Base-by-base conservation (phyloP, 2,113 vertebrate genomes). In the Chlamydotis undulata region DNA sequence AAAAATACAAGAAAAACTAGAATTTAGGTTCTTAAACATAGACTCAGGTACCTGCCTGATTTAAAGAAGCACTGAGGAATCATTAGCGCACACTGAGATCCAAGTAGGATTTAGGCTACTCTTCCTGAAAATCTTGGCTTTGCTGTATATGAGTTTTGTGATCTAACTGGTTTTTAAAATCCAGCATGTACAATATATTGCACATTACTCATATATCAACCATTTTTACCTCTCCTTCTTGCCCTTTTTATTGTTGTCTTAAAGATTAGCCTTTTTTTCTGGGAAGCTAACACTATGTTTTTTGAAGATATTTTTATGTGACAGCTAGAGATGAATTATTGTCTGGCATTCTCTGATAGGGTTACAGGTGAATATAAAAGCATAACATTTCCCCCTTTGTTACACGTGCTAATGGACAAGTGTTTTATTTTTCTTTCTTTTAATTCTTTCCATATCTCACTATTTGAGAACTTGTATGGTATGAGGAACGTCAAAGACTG, bases 241-340 rank as follows among this genome's bases (percentile, higher is more conserved):
- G 82, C 64, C 78, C 75, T 95, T 93, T 92, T 80, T 55, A 88
- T 80, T 86, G 45, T 83, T 91, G 79, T 80, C 55, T 80, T 85
- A 83, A 89, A 83, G 78, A 93, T 93, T 43, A 90, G 71, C 29
- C 79, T 90, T 93, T 76, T 91, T 76, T 91, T 59, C 85, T 83
- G 50, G 90, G 67, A 95, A 90, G 64, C 13, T 60, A 83, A 73
- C 50, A 73, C 41, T 87, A 1, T 77, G 81, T 90, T 94, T 95
- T 50, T 67, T 69, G 55, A 90, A 93, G 59, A 80, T 91, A 85
- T 56, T 90, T 87, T 90, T 74, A 43, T 70, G 70, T 83, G 55
- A 71, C 75, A 93, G 82, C 52, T 80, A 26, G 50, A 90, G 67
- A 69, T 74, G 59, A 96, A 90, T 96, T 91, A 93, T 59, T 69